These are phyloP conservation scores for Xenops minutus DNA, from an alignment of 2,797 vertebrate genomes.

Conservation along the genomic window DNA sequence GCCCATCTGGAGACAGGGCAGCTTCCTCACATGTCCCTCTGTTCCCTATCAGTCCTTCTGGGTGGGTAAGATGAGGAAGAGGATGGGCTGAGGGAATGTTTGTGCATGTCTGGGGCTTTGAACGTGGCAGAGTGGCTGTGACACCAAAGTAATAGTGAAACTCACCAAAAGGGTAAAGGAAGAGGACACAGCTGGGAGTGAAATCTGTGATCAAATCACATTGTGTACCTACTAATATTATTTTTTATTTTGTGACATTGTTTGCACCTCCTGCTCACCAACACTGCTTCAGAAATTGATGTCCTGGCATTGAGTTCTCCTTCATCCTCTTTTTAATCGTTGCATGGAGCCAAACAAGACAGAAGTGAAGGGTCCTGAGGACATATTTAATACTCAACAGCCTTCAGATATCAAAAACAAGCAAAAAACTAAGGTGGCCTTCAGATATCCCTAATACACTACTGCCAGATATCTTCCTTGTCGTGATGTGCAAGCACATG, in stretches of 20 bases:
- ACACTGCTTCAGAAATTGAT: not conserved
- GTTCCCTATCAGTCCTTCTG: not conserved
- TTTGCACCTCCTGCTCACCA: not conserved
- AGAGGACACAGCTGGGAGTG: not conserved
- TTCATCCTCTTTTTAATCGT: not conserved
- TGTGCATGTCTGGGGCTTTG: not conserved
- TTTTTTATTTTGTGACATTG: not conserved
- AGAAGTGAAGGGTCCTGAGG: not conserved
- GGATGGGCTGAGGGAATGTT: not conserved
- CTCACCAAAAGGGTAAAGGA: not conserved
- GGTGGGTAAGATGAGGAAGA: not conserved
- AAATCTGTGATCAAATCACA: not conserved
- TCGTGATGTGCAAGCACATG: not conserved
- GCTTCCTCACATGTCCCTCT: not conserved
- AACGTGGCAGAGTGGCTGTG: accelerated
- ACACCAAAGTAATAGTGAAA: not conserved
- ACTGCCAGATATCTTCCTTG: not conserved
- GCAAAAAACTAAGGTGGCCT: not conserved
- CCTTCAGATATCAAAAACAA: not conserved
- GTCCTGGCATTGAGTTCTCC: not conserved
- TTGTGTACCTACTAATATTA: not conserved
- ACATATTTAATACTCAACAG: not conserved
- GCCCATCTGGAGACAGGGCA: not conserved
- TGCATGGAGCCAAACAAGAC: not conserved
- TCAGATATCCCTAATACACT: not conserved